Percentiles rank a stretch among this genome's conserved stretches.
phyloP scores from a whole-genome alignment of 2,113 vertebrate species.

The Pelobates fuscus region DNA sequence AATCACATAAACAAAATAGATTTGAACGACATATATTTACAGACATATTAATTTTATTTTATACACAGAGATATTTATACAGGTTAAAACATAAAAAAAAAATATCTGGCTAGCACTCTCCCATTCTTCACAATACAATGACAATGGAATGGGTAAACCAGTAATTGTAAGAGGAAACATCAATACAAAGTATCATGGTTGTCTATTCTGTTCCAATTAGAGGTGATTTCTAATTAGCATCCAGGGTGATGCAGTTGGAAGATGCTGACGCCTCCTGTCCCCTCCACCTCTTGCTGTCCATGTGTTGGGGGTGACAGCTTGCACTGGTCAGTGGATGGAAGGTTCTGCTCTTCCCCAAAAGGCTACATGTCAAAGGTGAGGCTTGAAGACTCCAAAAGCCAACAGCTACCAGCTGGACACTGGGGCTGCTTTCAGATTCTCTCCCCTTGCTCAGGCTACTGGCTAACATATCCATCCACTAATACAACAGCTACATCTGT shows the following conservation, averaged over 20 bases:
- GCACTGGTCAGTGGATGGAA: conserved; percentile 75
- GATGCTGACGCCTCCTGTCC: conserved; percentile 16
- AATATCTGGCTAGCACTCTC: too few species aligned
- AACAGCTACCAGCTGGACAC: conserved; percentile 82
- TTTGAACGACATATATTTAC: too few species aligned
- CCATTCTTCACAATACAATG: too few species aligned
- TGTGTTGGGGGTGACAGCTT: conserved; percentile 77
- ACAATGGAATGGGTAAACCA: background rate
- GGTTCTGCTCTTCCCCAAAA: conserved; percentile 67
- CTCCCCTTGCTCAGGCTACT: conserved; percentile 73
- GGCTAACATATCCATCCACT: conserved; percentile 72
- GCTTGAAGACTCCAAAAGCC: conserved; percentile 85
- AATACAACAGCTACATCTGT: conserved; percentile 74
- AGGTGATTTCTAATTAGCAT: background rate
- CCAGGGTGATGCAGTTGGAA: conserved; percentile 7
- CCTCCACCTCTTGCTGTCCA: conserved; percentile 53
- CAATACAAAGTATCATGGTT: too few species aligned
- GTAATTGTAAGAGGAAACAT: background rate
- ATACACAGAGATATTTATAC: too few species aligned
- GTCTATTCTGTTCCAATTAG: conserved; percentile 1
- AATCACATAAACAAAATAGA: too few species aligned
- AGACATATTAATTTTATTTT: too few species aligned
- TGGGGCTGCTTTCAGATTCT: conserved; percentile 85
- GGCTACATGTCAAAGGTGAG: conserved; percentile 88
- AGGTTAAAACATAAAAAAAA: too few species aligned